Percentiles rank a stretch among this genome's conserved stretches.
phyloP scores from a whole-genome alignment of 1,140 invertebrate genomes.

The Oreohelix idahoensis region DNA sequence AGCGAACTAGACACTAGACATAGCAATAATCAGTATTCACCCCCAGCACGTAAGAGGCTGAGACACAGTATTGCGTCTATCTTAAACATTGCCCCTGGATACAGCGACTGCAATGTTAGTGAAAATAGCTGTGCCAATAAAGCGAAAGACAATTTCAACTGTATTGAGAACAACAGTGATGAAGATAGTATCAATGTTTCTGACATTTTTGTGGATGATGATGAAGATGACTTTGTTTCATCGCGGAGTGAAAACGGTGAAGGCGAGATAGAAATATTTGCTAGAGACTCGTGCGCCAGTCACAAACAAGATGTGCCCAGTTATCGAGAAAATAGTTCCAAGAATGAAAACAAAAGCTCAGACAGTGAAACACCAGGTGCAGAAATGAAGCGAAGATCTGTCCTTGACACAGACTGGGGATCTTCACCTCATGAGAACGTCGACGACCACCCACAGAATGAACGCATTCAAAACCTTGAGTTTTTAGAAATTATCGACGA shows the following conservation, averaged over 20 bases:
- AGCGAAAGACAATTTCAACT: not conserved
- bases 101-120: not conserved
- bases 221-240: not conserved
- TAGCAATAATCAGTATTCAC: not conserved
- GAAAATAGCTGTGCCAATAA: not conserved
- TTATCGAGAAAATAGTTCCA: not conserved
- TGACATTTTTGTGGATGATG: not conserved
- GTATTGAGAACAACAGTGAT: too few species aligned
- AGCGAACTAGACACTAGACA: too few species aligned
- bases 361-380: not conserved
- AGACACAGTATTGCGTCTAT: conserved; percentile 5
- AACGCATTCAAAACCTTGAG: not conserved
- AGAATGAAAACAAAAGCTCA: not conserved
- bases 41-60: not conserved
- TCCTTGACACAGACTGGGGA: too few species aligned
- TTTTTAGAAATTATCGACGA: not conserved
- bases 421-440: not conserved
- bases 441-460: not conserved
- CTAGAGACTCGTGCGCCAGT: not conserved
- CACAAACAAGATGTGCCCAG: not conserved
- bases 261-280: not conserved
- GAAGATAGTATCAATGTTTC: not conserved
- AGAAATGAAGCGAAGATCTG: not conserved
- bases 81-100: not conserved
- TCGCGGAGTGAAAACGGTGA: not conserved